Base-by-base conservation (phyloP, 1,140 invertebrate species). In the Gonatopus flavifemur region DNA sequence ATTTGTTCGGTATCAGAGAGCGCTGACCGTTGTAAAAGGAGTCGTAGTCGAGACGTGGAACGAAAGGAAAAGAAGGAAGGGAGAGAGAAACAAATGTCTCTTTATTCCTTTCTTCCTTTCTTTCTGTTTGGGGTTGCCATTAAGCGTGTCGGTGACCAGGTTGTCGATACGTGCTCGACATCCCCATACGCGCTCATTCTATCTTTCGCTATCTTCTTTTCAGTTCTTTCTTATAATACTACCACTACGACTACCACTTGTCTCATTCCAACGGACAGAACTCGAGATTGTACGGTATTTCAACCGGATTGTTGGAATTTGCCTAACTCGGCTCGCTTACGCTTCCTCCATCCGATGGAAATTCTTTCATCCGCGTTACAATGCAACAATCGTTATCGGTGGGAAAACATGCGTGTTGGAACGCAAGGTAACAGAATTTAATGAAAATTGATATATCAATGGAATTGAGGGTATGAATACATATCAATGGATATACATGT, bases 131-230 rank as follows among this genome's bases (percentile, higher is more conserved):
- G 46, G 47, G 49, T 64, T 52, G 57, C 52, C 49, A 57, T 49
- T 56, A 44, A 62, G 42, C 43, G 45, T 44, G 49, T 31, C 43
- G 50, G 59, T 68, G 68, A 70, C 68, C 64, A 58, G 55, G 47
- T 62, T 67, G 59, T 58, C 59, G 59, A 68, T 71, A 71, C 70
- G 70, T 71, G 70, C 57, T 42, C 40, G 35, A 57, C 58, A 70
- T 70, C 56, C 43, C n/a, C 44, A 36, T 42, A 56, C 40, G 35
- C n/a, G 40, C 43, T 52, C 44, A 40, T 52, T 32, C 39, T 25
- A 33, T 22, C 36, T 18, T n/a, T 24, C 12, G 32, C 15, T 37
- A 13, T 16, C 44, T 32, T 12, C 39, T 33, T 33, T 43, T 36
- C 13, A 38, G 36, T 47, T 9, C 12, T n/a, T n/a, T n/a, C n/a